These are phyloP conservation scores for Callipepla californica DNA, from an alignment of 2,113 vertebrate genomes.

Conservation along the genomic window DNA sequence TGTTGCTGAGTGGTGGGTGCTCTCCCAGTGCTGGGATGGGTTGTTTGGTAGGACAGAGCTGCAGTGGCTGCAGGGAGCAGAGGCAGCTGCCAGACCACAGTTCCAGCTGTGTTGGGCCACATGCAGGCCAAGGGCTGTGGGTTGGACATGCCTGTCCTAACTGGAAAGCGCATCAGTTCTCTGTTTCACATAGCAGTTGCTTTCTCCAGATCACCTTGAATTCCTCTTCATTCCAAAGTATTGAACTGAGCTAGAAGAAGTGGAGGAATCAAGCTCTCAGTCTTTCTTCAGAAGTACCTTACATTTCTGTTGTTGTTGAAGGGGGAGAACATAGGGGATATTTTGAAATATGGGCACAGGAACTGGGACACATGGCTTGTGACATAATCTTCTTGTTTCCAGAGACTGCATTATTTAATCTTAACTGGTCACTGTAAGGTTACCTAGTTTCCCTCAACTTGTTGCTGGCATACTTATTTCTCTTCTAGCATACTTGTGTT, in stretches of 20 bases:
- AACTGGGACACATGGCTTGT: neutral
- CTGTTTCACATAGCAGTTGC: neutral
- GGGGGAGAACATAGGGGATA: neutral
- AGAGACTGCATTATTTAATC: neutral
- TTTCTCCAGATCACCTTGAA: neutral
- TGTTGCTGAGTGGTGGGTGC: too few relatives aligned
- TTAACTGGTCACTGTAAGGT: neutral
- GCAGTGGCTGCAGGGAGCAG: too few relatives aligned
- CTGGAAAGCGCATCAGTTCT: rapidly evolving
- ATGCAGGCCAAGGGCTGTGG: too few relatives aligned
- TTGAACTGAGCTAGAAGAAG: neutral
- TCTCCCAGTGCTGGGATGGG: too few relatives aligned
- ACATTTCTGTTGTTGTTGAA: neutral
- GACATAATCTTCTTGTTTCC: neutral
- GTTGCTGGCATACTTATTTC: neutral
- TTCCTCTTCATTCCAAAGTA: neutral
- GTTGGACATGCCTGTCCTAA: neutral
- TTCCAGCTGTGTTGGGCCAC: too few relatives aligned
- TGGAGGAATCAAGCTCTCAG: neutral
- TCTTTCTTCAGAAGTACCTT: neutral
- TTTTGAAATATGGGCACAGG: neutral
- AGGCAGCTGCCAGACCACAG: too few relatives aligned
- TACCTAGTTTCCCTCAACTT: neutral
- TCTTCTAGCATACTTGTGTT: neutral
- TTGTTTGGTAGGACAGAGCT: too few relatives aligned